Conservation (phyloP, 2,888 invertebrate species). For the Hyles lineata region DNA sequence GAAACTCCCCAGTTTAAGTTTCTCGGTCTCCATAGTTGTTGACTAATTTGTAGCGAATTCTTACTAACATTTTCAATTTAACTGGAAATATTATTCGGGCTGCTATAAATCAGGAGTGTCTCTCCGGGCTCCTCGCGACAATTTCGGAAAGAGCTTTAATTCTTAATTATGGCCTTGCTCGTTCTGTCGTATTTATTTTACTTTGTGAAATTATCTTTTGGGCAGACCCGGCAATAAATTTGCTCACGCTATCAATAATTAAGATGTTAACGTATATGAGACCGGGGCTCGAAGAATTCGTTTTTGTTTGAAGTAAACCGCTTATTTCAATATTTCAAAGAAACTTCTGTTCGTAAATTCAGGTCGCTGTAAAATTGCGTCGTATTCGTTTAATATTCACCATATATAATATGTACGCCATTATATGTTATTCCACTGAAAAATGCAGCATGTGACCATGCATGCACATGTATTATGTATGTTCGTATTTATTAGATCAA, state of each 20-base stretch:
- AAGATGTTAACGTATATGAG: constrained; percentile 60
- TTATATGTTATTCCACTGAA: too few relatives aligned
- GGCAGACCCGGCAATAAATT: constrained; percentile 62
- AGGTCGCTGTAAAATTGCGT: not conserved
- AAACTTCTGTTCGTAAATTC: constrained; percentile 8
- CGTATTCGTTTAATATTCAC: not conserved
- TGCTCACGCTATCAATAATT: constrained; percentile 68
- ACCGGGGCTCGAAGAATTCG: constrained; percentile 40
- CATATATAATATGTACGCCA: too few relatives aligned
- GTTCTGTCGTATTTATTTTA: constrained; percentile 72
- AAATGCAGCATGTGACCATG: not conserved
- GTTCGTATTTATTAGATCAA: not conserved
- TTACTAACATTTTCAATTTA: constrained; percentile 69
- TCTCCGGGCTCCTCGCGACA: constrained; percentile 65
- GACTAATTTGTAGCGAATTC: constrained; percentile 62
- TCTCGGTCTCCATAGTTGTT: not conserved
- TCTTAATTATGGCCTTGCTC: constrained; percentile 76
- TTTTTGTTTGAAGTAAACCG: constrained; percentile 42
- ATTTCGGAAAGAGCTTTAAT: constrained; percentile 75
- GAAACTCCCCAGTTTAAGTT: not conserved
- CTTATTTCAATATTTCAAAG: constrained; percentile 29
- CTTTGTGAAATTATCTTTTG: constrained; percentile 67
- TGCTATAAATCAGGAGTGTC: constrained; percentile 68
- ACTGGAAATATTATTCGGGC: constrained; percentile 67
- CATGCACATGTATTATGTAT: not conserved